Evolutionary conservation across 1,140 invertebrate species (phyloP), one percentile per base, ranked within the genome.

Genomic region (Cydia splendana): DNA sequence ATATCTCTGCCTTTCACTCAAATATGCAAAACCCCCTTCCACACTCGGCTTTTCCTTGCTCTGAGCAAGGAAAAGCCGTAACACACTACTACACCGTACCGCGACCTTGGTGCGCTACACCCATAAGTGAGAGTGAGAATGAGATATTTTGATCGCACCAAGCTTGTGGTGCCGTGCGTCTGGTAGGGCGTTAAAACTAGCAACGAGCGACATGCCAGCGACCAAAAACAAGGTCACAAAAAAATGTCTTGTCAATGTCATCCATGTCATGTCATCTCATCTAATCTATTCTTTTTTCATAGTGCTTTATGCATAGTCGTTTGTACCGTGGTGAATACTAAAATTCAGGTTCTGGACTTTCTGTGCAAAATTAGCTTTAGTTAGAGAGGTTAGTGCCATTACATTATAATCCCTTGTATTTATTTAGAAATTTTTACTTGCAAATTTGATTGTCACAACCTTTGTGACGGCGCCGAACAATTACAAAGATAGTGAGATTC

Each of bases 401-500:
- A 38, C 12, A 18, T 71, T 42, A 10, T 38, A 71, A 45, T 71
- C 30, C 15, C 7, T 38, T 38, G n/a, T 42, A 10, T 34, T 38
- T 38, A 13, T 71, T 6, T 18, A 4, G 34, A 7, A 71, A 42
- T 24, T 10, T 45, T 71, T 10, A 45, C 78, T 80, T 82, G 82
- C 79, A 76, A 34, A 30, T 76, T 57, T 79, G 77, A 86, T 76
- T 77, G 77, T 82, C 82, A 81, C 78, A 81, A 80, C 79, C 79
- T 76, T 81, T 79, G 87, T 91, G 88, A 88, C 82, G 85, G 85
- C 79, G 80, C 30, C 18, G 67, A 71, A 71, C 67, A 42, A 71
- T 71, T 71, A 62, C 18, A 42, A 71, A 71, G 67, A 71, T 71
- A 71, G 34, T 69, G 65, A 69, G 84, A 79, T 86, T 85, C 80